Conservation (phyloP, 2,113 vertebrate species). For the Maccullochella peelii region DNA sequence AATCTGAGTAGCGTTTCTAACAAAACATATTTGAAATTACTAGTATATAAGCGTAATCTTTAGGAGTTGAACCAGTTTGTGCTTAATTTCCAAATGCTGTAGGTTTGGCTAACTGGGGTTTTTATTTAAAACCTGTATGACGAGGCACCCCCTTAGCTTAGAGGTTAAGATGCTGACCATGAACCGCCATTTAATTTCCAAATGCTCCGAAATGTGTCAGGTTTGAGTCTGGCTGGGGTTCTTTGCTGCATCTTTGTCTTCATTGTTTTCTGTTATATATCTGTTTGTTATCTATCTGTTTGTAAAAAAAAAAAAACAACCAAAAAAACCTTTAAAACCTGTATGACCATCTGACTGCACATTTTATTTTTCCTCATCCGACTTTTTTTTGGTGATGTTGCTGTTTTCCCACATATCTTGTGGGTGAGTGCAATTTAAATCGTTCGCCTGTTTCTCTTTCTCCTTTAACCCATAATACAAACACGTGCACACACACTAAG, state of each 20-base stretch:
- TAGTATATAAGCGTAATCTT: too few relatives aligned
- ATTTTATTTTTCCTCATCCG: too few relatives aligned
- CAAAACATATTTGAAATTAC: too few relatives aligned
- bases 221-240: background rate
- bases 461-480: background rate
- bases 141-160: background rate
- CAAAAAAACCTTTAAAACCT: background rate
- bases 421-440: conserved; percentile 1
- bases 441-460: background rate
- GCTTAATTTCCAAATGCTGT: too few relatives aligned
- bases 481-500: background rate
- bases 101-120: too few relatives aligned
- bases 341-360: background rate
- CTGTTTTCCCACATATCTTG: background rate
- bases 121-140: too few relatives aligned
- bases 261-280: too few relatives aligned
- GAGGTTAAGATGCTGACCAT: background rate
- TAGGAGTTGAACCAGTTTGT: too few relatives aligned
- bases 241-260: too few relatives aligned
- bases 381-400: background rate
- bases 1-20: too few relatives aligned
- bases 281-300: too few relatives aligned
- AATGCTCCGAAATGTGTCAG: background rate
- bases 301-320: background rate
- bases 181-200: background rate